Evolutionary conservation across 2,113 vertebrate genomes (phyloP), one percentile per base, ranked within the genome.

Genomic region (Sigmodon hispidus): DNA sequence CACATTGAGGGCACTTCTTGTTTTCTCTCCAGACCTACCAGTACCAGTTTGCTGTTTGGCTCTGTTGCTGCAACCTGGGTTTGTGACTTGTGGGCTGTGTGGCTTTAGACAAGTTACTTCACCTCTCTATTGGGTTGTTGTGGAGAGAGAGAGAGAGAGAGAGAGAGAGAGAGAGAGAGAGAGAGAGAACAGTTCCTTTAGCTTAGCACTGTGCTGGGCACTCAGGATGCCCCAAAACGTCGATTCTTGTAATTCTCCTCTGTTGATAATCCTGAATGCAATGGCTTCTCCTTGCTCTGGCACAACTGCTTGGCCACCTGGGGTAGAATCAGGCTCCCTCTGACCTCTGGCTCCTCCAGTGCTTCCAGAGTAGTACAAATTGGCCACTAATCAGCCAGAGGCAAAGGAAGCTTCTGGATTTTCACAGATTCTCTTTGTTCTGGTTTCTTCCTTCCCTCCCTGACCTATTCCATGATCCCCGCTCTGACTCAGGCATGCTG

Each of bases 51-150:
- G 40, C 83, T 48, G 24, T 69, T 69, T 57, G 52, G 69, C 48
- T 65, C 34, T 76, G 77, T 96, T 26, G 2, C 43, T 40, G 57
- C 16, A 29, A 72, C 69, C 73, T 94, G 77, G 45, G 43, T 13
- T 63, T 89, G 69, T 69, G 63, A 80, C 59, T 85, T 61, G 45
- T 40, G 73, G 69, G 45, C 89, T 96, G 19, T 87, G 93, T 91
- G 91, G 72, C 77, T 91, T 70, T 40, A 29, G 63, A 22, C 24
- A 31, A 88, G 76, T 94, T 63, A 34, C 50, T 61, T 91, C 26
- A 59, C 75, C 75, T 91, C 84, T 95, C 91, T 76, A 48, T 90
- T 17, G 59, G 15, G 40, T 61, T 83, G 13, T 59, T 59, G n/a
- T 43, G n/a, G 12, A 12, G 13, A 0, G 11, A 77, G 19, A 17